These are phyloP conservation scores for Zoroaster sp. DNA, from an alignment of 53 echinoderm and acorn worm genomes.

Conservation along the genomic window DNA sequence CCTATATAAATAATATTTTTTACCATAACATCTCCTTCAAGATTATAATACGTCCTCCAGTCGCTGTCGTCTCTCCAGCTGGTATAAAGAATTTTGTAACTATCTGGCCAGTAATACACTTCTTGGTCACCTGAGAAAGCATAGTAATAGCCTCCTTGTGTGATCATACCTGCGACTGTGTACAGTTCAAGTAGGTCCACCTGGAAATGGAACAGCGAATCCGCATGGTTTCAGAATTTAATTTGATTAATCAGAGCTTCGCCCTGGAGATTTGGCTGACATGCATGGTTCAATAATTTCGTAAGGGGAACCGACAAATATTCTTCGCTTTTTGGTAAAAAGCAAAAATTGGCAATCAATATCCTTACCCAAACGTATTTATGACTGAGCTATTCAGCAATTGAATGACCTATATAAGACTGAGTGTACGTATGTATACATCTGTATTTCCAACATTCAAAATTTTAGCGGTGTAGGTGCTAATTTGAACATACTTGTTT, in stretches of 20 bases:
- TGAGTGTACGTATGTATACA: too few species aligned
- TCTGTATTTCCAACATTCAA: too few species aligned
- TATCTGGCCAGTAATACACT: conserved; percentile 66
- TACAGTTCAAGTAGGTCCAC: conserved; percentile 65
- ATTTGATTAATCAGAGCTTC: background rate
- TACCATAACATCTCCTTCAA: conserved; percentile 71
- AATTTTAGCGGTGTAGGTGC: too few species aligned
- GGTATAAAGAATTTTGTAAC: conserved; percentile 68
- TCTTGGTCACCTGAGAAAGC: background rate
- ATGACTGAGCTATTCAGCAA: too few species aligned
- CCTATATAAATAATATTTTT: background rate
- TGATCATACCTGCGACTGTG: conserved; percentile 80
- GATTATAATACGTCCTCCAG: conserved; percentile 45
- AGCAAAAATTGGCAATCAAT: too few species aligned
- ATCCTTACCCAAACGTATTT: too few species aligned
- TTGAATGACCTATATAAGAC: too few species aligned
- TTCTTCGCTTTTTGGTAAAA: background rate
- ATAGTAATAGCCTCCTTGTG: conserved; percentile 70
- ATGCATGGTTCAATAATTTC: too few species aligned
- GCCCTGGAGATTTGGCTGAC: background rate
- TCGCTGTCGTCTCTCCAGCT: conserved; percentile 56
- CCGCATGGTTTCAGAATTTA: background rate
- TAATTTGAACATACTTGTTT: too few species aligned
- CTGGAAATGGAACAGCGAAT: conserved; percentile 2
- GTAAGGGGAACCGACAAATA: too few species aligned